Evolutionary conservation across 2,797 vertebrate species (phyloP).

Genomic region (Vireo griseus): DNA sequence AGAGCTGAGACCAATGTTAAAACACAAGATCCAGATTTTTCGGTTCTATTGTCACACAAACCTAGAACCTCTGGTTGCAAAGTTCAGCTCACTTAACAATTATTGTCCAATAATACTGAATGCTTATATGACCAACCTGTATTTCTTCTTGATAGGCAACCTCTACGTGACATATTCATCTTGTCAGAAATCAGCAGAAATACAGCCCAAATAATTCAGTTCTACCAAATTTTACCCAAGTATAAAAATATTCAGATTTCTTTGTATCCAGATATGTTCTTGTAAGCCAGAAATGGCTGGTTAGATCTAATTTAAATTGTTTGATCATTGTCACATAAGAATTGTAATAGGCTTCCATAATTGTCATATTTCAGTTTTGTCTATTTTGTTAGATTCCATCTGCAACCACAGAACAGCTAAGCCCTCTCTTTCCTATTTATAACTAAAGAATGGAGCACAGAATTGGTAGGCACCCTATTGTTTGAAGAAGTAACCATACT

Average conservation of each 20-base stretch:
- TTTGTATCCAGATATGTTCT: not conserved
- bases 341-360: not conserved
- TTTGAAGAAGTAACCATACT: not conserved
- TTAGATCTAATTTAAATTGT: not conserved
- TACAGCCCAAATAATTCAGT: not conserved
- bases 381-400: not conserved
- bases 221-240: not conserved
- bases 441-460: not conserved
- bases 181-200: not conserved
- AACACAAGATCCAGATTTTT: not conserved
- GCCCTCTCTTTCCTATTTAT: not conserved
- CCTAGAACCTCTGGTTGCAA: not conserved
- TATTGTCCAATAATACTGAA: not conserved
- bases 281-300: not conserved
- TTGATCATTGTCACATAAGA: not conserved
- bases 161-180: not conserved
- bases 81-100: not conserved
- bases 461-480: not conserved
- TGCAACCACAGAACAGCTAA: not conserved
- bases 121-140: not conserved
- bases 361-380: not conserved
- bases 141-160: not conserved
- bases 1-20: not conserved
- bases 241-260: not conserved
- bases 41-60: not conserved